Conservation (phyloP, 1,140 invertebrate species). For the Potamilus streckersoni region DNA sequence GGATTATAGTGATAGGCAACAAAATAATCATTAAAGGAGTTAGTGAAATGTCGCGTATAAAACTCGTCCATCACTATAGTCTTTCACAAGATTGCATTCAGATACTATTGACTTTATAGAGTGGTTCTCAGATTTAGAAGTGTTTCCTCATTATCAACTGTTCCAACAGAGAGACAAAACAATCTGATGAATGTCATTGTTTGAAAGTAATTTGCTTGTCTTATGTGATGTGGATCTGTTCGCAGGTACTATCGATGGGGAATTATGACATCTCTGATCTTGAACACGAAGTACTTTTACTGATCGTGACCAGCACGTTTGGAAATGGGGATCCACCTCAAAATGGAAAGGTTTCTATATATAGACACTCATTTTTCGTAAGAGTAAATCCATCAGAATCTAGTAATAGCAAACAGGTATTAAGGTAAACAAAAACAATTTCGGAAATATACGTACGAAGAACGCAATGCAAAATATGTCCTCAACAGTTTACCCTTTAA, state of each 20-base stretch:
- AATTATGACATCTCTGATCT: conserved; percentile 94
- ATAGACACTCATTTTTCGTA: neutral
- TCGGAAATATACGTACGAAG: neutral
- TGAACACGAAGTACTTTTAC: conserved; percentile 90
- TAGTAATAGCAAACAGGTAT: too few relatives aligned
- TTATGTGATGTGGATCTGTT: neutral
- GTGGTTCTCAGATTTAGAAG: too few relatives aligned
- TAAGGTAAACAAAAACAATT: neutral
- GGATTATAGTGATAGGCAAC: too few relatives aligned
- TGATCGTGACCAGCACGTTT: conserved; percentile 95
- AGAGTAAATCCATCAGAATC: neutral
- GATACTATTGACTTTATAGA: too few relatives aligned
- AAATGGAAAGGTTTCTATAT: conserved; percentile 82
- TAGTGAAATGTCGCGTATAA: too few relatives aligned
- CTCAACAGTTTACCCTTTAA: neutral
- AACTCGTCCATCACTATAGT: too few relatives aligned
- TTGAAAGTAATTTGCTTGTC: too few relatives aligned
- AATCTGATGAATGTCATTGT: too few relatives aligned
- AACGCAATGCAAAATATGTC: neutral
- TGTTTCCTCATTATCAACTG: too few relatives aligned
- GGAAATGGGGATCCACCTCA: conserved; percentile 97
- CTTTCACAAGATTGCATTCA: too few relatives aligned
- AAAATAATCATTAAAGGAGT: too few relatives aligned
- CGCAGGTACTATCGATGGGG: conserved; percentile 85
- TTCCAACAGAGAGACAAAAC: too few relatives aligned